Evolutionary conservation across 2,113 vertebrate species (phyloP), one percentile per base, ranked within the genome.

Genomic region (Sigmodon hispidus): DNA sequence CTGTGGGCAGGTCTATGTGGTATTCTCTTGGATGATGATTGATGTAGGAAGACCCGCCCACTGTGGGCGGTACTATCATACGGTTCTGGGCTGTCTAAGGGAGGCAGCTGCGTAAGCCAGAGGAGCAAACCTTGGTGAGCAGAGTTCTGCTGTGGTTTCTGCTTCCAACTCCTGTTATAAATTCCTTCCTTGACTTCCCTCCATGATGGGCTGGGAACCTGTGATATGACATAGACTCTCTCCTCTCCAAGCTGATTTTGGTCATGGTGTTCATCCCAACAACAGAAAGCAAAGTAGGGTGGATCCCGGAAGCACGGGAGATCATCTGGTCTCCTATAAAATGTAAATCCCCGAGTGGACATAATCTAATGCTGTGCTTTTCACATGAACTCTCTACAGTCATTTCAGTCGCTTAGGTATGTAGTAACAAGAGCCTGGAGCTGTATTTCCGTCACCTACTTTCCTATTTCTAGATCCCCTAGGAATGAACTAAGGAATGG

Each of bases 321-420:
- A 34, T 90, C 15, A 34, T 48, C 91, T 90, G 90, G 10, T 40
- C 70, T 95, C 72, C 36, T 95, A 40, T 63, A 57, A 89, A 86
- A 87, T 89, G 12, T 17, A 29, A 87, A 69, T 80, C 52, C 65
- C 21, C 77, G 19, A 43, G 34, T 24, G 57, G 96, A 50, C 69
- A 19, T 36, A 61, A 5, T 76, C 90, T 69, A 70, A 73, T 90
- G 4, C 31, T 72, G n/a, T 86, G 48, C 57, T 93, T 96, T 91
- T 79, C 57, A 57, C 77, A 45, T 73, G 7, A 70, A 67, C 24
- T 43, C 26, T 81, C 36, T 67, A 61, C 36, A 45, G 26, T 61
- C 65, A 21, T 40, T 77, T n/a, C 40, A 91, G 0, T 19, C 69
- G 15, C 21, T 9, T 21, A 34, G 48, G 17, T 75, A 21, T 40